Conservation (phyloP, 2,113 vertebrate genomes). For the Genyomyrus donnyi region DNA sequence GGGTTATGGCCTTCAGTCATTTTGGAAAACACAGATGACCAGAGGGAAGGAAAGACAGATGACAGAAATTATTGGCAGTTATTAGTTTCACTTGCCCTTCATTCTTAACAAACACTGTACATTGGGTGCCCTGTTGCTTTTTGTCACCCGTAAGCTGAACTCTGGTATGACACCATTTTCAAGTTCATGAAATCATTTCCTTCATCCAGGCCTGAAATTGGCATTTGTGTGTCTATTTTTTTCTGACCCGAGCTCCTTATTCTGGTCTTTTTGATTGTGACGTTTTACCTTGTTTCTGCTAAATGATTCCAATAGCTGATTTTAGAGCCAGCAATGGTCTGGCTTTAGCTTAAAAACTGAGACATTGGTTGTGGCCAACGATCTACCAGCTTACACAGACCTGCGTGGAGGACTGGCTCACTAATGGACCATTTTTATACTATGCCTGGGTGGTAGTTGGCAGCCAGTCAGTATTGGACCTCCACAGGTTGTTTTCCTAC, state of each 20-base stretch:
- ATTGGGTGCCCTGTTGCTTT: not conserved
- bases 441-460: not conserved
- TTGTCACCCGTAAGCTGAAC: not conserved
- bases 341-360: not conserved
- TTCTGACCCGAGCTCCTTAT: not conserved
- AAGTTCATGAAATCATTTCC: not conserved
- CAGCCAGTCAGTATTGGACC: not conserved
- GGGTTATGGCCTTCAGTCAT: not conserved
- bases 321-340: not conserved
- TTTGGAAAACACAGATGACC: not conserved
- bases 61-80: not conserved
- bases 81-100: not conserved
- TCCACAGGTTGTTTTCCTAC: not conserved
- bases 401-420: not conserved
- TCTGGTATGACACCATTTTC: not conserved
- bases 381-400: not conserved
- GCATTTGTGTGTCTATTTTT: not conserved
- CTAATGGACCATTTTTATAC: not conserved
- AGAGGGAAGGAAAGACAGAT: not conserved
- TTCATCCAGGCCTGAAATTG: not conserved
- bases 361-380: not conserved
- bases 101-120: slow-evolving; percentile 35
- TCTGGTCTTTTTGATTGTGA: not conserved
- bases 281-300: not conserved
- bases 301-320: not conserved